These are phyloP conservation scores for Seriola dumerili DNA, from an alignment of 2,113 vertebrate genomes.

Conservation along the genomic window DNA sequence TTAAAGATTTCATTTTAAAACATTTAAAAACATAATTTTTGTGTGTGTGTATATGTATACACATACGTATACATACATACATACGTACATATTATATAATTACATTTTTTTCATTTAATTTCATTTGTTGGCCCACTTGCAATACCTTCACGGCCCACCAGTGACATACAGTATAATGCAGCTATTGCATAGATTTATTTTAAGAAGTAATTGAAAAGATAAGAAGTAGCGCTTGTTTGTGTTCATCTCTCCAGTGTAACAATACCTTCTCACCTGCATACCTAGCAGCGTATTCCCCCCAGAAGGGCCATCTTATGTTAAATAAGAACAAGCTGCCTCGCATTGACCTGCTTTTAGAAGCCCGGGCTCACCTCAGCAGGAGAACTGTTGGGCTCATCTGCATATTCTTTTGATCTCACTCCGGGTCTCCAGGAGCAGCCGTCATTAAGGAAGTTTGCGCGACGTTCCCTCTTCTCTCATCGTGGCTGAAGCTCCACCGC, in stretches of 20 bases:
- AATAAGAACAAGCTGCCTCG: constrained; percentile 26
- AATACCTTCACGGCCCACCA: no score
- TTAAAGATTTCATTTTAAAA: no score
- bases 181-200: neutral
- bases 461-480: constrained; percentile 25
- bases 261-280: constrained; percentile 20
- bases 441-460: constrained; percentile 73
- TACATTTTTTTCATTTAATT: no score
- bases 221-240: constrained; percentile 6
- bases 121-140: no score
- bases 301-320: constrained; percentile 43
- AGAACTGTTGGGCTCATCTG: constrained; percentile 63
- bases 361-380: constrained; percentile 51
- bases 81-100: no score
- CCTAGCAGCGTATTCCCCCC: constrained; percentile 5
- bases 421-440: constrained; percentile 49
- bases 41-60: no score
- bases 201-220: neutral
- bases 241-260: constrained; percentile 11
- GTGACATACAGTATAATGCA: neutral
- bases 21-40: no score
- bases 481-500: constrained; percentile 20
- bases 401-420: constrained; percentile 76
- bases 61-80: no score
- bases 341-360: constrained; percentile 69